A percentile compares a stretch with the other conserved stretches of the same genome.
Evolutionary conservation across 1,140 invertebrate genomes (phyloP).

Genomic region (Lepidurus arcticus): DNA sequence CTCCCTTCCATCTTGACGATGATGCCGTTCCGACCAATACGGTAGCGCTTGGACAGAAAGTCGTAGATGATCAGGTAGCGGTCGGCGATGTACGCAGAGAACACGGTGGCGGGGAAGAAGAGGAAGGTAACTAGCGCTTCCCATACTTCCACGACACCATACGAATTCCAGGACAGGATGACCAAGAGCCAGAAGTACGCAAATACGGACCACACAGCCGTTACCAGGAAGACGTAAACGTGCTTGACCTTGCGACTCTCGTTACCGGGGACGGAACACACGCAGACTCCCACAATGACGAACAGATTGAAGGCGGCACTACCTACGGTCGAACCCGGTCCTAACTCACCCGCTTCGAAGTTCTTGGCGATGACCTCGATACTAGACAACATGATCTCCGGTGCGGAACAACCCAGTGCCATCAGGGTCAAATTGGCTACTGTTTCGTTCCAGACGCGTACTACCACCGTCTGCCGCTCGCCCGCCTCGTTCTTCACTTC

Average conservation of each 20-base stretch:
- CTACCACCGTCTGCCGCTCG: conserved; percentile 45
- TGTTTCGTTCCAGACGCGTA: conserved; percentile 51
- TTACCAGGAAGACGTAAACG: conserved; percentile 42
- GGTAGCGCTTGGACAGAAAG: conserved; percentile 81
- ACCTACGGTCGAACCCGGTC: conserved; percentile 50
- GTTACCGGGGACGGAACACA: conserved; percentile 40
- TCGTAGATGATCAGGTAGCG: conserved; percentile 67
- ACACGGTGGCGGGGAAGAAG: conserved; percentile 52
- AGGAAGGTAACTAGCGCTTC: conserved; percentile 51
- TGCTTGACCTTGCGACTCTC: conserved; percentile 35
- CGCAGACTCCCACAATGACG: conserved; percentile 46
- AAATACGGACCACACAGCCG: conserved; percentile 48
- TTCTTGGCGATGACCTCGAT: conserved; percentile 47
- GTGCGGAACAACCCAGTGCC: conserved; percentile 51
- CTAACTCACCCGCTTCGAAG: conserved; percentile 44
- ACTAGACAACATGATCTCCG: conserved; percentile 50
- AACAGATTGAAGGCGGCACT: conserved; percentile 51
- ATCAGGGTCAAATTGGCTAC: conserved; percentile 52
- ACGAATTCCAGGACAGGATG: conserved; percentile 43
- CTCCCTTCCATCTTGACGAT: conserved; percentile 75
- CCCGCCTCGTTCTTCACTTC: conserved; percentile 47
- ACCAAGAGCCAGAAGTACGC: conserved; percentile 51
- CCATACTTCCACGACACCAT: conserved; percentile 46
- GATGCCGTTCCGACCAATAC: conserved; percentile 83
- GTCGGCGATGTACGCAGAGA: conserved; percentile 51